Evolutionary conservation across 2,113 vertebrate genomes (phyloP), one percentile per base, ranked within the genome.

Genomic region (Pelmatolapia mariae): DNA sequence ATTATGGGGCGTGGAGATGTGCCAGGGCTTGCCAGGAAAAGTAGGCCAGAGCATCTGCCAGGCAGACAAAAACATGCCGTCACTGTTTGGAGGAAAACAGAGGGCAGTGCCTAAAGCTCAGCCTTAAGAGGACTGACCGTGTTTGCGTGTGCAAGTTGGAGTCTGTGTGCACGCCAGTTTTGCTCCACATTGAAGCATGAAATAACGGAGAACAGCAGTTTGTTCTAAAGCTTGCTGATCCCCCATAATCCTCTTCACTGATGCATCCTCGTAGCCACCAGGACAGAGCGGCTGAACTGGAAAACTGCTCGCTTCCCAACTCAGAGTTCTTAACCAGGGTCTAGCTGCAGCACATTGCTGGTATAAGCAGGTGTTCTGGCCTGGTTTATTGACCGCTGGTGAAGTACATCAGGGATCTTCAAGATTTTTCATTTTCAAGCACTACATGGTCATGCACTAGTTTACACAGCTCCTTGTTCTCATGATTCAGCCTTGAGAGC

Each of bases 11-110:
- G 86, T 86, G 84, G 84, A 78, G 66, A 33, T 66, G 63, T 78
- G 91, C 94, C 93, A 95, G 89, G 53, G 56, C 78, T 81, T 29
- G 26, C 80, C 66, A 63, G 81, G 52, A 85, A 92, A 96, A 96
- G 91, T 94, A 95, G 95, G 95, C 78, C 94, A 95, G 82, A 10
- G 73, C 86, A 92, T 88, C 79, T 86, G 93, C 90, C 91, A 86
- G 56, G 86, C 88, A 92, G 89, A 95, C 86, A 76, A 94, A 95
- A 93, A 86, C 87, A 87, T 66, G 82, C 13, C 18, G 83, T 89
- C 91, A 87, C 43, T 5, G 15, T 47, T 71, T 29, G 59, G 40
- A 80, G 63, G 40, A 19, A 26, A 22, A 56, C 31, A 24, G 24
- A 45, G 40, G 80, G 63, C 26, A 53, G 45, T 36, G 76, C 45